Conservation (phyloP, 2,888 invertebrate genomes). For the Tetranychus piercei region DNA sequence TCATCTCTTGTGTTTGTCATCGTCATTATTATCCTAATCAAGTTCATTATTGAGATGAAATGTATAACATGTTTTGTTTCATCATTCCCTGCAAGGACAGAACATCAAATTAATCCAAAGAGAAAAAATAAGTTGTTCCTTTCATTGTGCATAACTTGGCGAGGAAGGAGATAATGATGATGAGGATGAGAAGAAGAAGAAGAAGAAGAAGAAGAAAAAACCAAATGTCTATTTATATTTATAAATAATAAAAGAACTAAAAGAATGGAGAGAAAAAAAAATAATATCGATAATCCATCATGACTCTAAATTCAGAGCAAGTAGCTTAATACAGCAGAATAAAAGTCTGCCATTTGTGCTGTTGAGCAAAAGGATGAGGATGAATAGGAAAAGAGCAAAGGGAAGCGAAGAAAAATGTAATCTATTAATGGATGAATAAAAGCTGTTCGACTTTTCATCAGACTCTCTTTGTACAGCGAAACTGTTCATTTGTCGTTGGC, state of each 20-base stretch:
- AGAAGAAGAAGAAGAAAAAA: no score
- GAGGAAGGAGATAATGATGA: no score
- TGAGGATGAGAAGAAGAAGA: no score
- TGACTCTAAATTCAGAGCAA: neutral
- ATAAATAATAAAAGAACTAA: no score
- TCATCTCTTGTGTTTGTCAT: neutral
- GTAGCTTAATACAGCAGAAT: neutral
- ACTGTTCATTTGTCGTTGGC: no score
- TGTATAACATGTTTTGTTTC: neutral
- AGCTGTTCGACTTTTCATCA: no score
- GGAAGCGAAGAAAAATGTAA: neutral
- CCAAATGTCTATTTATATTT: no score
- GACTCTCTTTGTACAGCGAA: no score
- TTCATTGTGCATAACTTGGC: no score
- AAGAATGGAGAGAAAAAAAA: neutral
- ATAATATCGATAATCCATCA: neutral
- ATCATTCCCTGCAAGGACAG: neutral
- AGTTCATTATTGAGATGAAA: neutral
- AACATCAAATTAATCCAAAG: neutral
- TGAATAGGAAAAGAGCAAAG: constrained; percentile 6
- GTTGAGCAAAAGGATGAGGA: neutral
- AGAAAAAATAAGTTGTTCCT: neutral
- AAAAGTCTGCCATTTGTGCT: no score
- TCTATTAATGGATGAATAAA: neutral
- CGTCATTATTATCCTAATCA: neutral